phyloP scores from a whole-genome alignment of 2,888 invertebrate genomes.

The Phyllotreta striolata region DNA sequence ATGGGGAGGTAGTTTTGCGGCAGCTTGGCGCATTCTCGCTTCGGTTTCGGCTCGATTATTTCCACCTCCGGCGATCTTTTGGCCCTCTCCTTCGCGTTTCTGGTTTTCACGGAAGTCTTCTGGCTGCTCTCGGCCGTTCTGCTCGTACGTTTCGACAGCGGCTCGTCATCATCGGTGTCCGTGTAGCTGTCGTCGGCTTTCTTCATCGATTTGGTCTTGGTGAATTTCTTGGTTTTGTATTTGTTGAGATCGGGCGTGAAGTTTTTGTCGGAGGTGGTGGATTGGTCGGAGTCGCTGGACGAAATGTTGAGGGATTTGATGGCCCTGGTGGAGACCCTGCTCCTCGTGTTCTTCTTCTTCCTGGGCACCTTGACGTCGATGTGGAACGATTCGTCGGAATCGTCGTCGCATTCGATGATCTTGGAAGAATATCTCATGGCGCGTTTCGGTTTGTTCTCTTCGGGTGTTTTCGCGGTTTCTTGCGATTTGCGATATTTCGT shows the following conservation, averaged over 20 bases:
- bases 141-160: slow-evolving; percentile 66
- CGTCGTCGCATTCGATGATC: slow-evolving; percentile 42
- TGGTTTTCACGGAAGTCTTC: slow-evolving; percentile 34
- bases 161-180: slow-evolving; percentile 75
- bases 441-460: slow-evolving; percentile 38
- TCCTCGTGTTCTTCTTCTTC: slow-evolving; percentile 49
- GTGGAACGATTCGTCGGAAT: slow-evolving; percentile 51
- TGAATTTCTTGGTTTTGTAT: slow-evolving; percentile 47
- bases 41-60: slow-evolving; percentile 52
- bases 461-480: slow-evolving; percentile 12
- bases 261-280: slow-evolving; percentile 49
- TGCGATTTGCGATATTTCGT: slow-evolving; percentile 40
- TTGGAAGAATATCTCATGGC: slow-evolving; percentile 44
- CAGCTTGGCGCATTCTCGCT: slow-evolving; percentile 57
- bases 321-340: slow-evolving; percentile 35
- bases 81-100: slow-evolving; percentile 27
- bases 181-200: slow-evolving; percentile 58
- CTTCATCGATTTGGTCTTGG: slow-evolving; percentile 48
- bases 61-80: slow-evolving; percentile 30
- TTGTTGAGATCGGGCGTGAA: slow-evolving; percentile 43
- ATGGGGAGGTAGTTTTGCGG: slow-evolving; percentile 58
- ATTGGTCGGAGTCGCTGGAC: slow-evolving; percentile 48
- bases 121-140: slow-evolving; percentile 39
- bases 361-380: slow-evolving; percentile 47
- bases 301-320: slow-evolving; percentile 11